A percentile compares a stretch with the other conserved stretches of the same genome.
Evolutionary conservation across 1,140 invertebrate genomes (phyloP).

Genomic region (Lutraria rhynchaena): DNA sequence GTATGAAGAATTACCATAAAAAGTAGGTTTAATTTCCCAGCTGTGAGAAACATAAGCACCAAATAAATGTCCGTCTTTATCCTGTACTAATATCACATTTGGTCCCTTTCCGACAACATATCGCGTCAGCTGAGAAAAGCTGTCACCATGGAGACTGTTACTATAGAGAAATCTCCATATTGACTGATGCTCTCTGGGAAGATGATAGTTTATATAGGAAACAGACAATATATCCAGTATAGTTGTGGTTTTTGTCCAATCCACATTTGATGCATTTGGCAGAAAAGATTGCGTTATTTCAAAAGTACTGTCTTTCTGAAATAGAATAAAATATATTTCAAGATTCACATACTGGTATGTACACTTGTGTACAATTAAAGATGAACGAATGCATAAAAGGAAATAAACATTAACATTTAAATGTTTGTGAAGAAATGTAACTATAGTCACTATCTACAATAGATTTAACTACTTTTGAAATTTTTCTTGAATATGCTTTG

Average conservation of each 20-base stretch:
- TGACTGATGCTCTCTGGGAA: conserved; percentile 72
- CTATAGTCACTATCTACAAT: no score
- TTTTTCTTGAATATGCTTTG: no score
- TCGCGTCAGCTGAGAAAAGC: conserved; percentile 79
- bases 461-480: no score
- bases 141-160: conserved; percentile 78
- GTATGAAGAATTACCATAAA: conserved; percentile 82
- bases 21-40: conserved; percentile 89
- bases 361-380: no score
- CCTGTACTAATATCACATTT: conserved; percentile 83
- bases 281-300: conserved; percentile 55
- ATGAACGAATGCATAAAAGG: no score
- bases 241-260: conserved; percentile 67
- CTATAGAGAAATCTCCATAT: conserved; percentile 81
- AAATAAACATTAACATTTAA: no score
- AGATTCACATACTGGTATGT: no score
- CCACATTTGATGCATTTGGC: conserved; percentile 65
- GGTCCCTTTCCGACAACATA: conserved; percentile 77
- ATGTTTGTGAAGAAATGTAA: no score
- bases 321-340: background rate
- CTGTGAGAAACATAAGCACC: conserved; percentile 91
- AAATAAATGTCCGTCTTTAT: conserved; percentile 92
- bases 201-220: conserved; percentile 75
- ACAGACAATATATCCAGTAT: conserved; percentile 74
- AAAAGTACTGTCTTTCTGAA: conserved; percentile 33